These are phyloP conservation scores for Auanema sp. DNA, from an alignment of 2,888 invertebrate genomes.

Conservation along the genomic window DNA sequence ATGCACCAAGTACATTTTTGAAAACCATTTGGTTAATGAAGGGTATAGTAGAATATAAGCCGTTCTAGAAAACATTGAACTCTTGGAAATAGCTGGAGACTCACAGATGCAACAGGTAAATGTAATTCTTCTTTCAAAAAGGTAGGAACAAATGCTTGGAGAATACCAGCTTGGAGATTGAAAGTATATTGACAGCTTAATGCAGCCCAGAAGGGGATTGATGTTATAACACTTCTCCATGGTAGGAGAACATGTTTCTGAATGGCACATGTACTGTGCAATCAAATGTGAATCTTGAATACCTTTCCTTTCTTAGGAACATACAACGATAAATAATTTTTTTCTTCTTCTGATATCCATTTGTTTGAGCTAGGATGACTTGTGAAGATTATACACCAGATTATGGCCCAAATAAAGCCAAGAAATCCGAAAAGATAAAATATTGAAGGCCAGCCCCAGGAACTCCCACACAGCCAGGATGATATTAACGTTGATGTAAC, in stretches of 20 bases:
- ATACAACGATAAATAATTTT: slow-evolving; percentile 22
- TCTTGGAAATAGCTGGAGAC: not conserved
- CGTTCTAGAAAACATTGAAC: slow-evolving; percentile 30
- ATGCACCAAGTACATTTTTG: slow-evolving; percentile 27
- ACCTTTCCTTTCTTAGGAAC: slow-evolving; percentile 18
- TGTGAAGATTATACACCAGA: slow-evolving; percentile 25
- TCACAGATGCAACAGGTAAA: slow-evolving; percentile 14
- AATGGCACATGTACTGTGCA: not conserved
- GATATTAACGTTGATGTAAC: slow-evolving; percentile 26
- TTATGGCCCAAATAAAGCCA: slow-evolving; percentile 14
- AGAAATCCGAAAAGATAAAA: slow-evolving; percentile 47
- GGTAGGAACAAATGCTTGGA: slow-evolving; percentile 24
- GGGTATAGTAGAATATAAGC: slow-evolving; percentile 39
- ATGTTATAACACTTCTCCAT: slow-evolving; percentile 14
- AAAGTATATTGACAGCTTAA: slow-evolving; percentile 19
- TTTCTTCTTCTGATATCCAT: slow-evolving; percentile 36
- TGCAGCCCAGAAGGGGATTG: slow-evolving; percentile 12
- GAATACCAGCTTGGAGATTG: slow-evolving; percentile 18
- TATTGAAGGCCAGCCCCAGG: slow-evolving; percentile 52
- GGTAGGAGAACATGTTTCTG: slow-evolving; percentile 2
- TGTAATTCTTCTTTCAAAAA: slow-evolving; percentile 22
- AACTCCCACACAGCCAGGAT: slow-evolving; percentile 33
- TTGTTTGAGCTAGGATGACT: slow-evolving; percentile 36
- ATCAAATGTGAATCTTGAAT: not conserved
- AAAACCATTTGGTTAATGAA: slow-evolving; percentile 41